These are phyloP conservation scores for Bos taurus DNA, from an alignment of 2,113 vertebrate genomes.

Conservation along the genomic window ARS-UCD2.0 NC_037331.1:65971501-65972000, in stretches of 20 bases:
- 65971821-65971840: not conserved
- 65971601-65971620: not conserved
- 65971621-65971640: not conserved
- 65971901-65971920: not conserved
- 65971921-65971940: too few species aligned
- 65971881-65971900: not conserved
- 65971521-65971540: constrained; percentile 99
- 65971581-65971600: constrained; percentile 35
- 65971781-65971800: not conserved
- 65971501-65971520: constrained; percentile 94
- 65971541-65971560: constrained; percentile 93
- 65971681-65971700: not conserved
- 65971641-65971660: not conserved
- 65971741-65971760: not conserved
- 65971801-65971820: not conserved
- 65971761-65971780: not conserved
- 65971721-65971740: not conserved
- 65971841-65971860: not conserved
- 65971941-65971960: too few species aligned
- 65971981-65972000: too few species aligned
- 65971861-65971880: not conserved
- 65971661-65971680: not conserved
- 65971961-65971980: too few species aligned
- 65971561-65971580: constrained; percentile 88
- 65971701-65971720: not conserved